A percentile compares a stretch with the other conserved stretches of the same genome.
These are phyloP conservation scores for Chaetodon trifasciatus DNA, from an alignment of 2,797 vertebrate genomes.

Conservation along the genomic window DNA sequence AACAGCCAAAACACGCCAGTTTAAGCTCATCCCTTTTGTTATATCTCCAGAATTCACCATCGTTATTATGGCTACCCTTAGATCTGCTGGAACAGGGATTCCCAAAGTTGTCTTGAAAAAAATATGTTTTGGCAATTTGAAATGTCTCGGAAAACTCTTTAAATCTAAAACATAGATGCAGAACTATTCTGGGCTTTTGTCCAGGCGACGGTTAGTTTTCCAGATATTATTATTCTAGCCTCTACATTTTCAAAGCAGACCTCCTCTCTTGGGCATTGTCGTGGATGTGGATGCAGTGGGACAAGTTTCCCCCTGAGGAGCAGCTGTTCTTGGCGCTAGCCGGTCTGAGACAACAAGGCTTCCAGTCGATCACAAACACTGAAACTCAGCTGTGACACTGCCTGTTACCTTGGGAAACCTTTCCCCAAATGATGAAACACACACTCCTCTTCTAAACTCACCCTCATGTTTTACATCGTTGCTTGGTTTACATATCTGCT, in stretches of 20 bases:
- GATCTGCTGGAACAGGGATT: too few relatives aligned
- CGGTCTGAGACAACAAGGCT: conserved; percentile 87
- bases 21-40: not conserved
- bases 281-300: conserved; percentile 92
- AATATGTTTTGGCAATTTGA: conserved; percentile 62
- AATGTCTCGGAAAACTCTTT: conserved; percentile 48
- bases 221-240: conserved; percentile 61
- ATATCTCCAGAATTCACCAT: too few relatives aligned
- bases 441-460: not conserved
- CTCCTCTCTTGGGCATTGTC: conserved; percentile 75
- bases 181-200: conserved; percentile 57
- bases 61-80: too few relatives aligned
- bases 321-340: conserved; percentile 88
- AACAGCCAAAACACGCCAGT: not conserved
- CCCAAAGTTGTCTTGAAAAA: conserved; percentile 14
- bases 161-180: conserved; percentile 60
- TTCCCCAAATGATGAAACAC: not conserved
- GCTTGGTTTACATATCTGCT: not conserved
- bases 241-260: conserved; percentile 64
- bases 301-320: conserved; percentile 88
- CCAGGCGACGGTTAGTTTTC: conserved; percentile 60
- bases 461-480: not conserved
- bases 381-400: conserved; percentile 13
- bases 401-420: not conserved
- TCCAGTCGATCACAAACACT: conserved; percentile 81